These are phyloP conservation scores for Cremastinae sp. DNA, from an alignment of 2,888 invertebrate species.

Conservation along the genomic window DNA sequence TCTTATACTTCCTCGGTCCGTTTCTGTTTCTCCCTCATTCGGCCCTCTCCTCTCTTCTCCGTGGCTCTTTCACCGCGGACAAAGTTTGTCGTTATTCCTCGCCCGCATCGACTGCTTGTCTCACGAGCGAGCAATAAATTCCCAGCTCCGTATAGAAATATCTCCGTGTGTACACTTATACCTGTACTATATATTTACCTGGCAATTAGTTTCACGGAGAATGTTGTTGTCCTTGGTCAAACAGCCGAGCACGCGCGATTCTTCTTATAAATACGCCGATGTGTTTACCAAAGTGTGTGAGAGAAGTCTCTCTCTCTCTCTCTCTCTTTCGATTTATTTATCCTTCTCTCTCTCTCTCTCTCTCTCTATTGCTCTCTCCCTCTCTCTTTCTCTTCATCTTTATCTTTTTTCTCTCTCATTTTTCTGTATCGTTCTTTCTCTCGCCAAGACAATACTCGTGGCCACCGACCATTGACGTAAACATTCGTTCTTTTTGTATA, in stretches of 20 bases:
- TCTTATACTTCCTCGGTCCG: conserved; percentile 33
- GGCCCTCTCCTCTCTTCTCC: conserved; percentile 17
- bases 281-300: conserved; percentile 34
- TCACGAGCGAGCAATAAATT: conserved; percentile 65
- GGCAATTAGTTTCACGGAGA: conserved; percentile 79
- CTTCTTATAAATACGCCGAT: conserved; percentile 66
- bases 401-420: no score
- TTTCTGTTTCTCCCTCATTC: conserved; percentile 17
- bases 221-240: conserved; percentile 79
- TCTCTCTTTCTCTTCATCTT: no score
- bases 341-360: no score
- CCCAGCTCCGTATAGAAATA: conserved; percentile 64
- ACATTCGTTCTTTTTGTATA: conserved; percentile 3
- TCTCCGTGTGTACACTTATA: conserved; percentile 57
- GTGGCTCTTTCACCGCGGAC: conserved; percentile 33
- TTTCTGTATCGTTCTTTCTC: conserved; percentile 40
- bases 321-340: no score
- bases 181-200: conserved; percentile 75
- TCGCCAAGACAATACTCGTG: conserved; percentile 60
- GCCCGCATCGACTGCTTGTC: conserved; percentile 64
- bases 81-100: conserved; percentile 55
- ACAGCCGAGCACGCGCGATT: conserved; percentile 71
- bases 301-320: conserved; percentile 23
- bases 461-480: conserved; percentile 55
- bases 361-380: no score